Conservation (phyloP, 2,888 invertebrate genomes). For the Halictus ligatus region DNA sequence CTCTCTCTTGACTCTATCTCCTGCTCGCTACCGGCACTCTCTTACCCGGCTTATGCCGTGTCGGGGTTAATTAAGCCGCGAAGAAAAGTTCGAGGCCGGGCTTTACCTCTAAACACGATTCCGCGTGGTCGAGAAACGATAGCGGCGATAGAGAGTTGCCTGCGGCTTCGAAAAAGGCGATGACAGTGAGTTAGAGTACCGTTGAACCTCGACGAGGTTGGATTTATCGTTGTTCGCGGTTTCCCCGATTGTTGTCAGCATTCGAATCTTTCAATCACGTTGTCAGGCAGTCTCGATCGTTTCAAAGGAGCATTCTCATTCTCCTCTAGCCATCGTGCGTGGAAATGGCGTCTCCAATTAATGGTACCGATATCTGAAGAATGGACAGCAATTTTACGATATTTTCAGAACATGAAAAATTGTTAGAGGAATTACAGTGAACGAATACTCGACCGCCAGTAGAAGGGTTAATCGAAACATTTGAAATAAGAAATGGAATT, state of each 20-base stretch:
- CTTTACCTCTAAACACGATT: slow-evolving; percentile 24
- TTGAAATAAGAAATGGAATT: no score
- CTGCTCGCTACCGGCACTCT: neutral
- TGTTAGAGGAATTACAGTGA: neutral
- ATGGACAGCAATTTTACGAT: neutral
- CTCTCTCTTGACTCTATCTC: neutral
- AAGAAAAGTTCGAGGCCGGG: neutral
- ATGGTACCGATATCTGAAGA: no score
- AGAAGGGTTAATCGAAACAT: no score
- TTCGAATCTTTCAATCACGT: no score
- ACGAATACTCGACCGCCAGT: neutral
- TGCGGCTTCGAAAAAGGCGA: neutral
- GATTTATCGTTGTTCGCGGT: neutral
- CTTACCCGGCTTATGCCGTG: slow-evolving; percentile 1
- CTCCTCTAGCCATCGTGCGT: no score
- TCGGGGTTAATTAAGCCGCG: slow-evolving; percentile 34
- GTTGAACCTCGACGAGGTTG: neutral
- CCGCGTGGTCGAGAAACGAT: neutral
- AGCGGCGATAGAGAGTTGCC: neutral
- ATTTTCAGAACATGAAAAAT: neutral
- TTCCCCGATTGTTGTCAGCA: no score
- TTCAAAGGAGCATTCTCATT: no score
- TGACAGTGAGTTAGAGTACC: neutral
- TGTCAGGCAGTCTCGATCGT: no score
- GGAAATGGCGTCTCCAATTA: no score